These are phyloP conservation scores for Sylvia borin DNA, from an alignment of 2,797 vertebrate genomes.

Conservation along the genomic window DNA sequence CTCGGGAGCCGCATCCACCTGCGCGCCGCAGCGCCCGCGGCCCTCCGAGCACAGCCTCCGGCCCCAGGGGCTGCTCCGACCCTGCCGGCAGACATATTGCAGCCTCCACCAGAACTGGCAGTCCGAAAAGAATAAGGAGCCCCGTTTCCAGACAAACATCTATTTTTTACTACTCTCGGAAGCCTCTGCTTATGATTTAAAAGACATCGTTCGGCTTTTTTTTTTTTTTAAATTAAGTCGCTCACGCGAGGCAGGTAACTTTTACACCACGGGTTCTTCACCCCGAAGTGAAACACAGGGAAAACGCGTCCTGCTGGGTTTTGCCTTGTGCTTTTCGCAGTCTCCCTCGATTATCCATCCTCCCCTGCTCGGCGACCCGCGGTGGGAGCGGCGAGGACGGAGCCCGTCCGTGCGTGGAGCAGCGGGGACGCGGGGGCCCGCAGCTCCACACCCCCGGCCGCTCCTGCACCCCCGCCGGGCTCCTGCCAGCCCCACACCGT, in stretches of 20 bases:
- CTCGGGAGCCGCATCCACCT: neutral
- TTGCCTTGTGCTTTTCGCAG: neutral
- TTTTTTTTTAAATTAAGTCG: neutral
- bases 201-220: neutral
- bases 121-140: neutral
- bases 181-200: neutral
- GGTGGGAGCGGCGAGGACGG: neutral
- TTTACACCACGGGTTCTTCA: neutral
- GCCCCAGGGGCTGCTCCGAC: neutral
- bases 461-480: neutral
- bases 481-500: neutral
- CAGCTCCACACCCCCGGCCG: neutral
- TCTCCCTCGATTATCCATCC: neutral
- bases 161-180: neutral
- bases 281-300: neutral
- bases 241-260: neutral
- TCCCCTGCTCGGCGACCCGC: neutral
- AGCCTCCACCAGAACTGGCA: neutral
- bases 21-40: neutral
- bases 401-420: neutral
- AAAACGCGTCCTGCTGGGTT: neutral
- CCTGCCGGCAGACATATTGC: constrained; percentile 35
- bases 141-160: neutral
- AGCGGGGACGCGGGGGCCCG: neutral
- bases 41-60: neutral